Evolutionary conservation across 2,797 vertebrate genomes (phyloP), one percentile per base, ranked within the genome.

Genomic region (Cottoperca gobio): DNA sequence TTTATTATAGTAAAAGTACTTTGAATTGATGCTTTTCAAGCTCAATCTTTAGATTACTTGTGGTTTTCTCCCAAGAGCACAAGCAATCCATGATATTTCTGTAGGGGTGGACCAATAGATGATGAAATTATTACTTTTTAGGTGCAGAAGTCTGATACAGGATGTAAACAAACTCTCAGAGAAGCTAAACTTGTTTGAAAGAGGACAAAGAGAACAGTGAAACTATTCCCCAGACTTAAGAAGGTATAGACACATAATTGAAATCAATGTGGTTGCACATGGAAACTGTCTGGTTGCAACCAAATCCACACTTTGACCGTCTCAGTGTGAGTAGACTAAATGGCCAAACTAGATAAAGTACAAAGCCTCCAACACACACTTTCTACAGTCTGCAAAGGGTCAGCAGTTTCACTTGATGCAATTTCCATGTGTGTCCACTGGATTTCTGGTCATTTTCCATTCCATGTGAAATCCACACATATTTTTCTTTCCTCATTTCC

Each of bases 381-480:
- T 45, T 72, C 11, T 2, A 21, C 55, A 50, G 73, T 43, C 3
- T 50, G 70, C 35, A 65, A 0, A 7, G 40, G 65, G 54, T 81
- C 61, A 72, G 86, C 67, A 42, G 33, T 19, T 75, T 73, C 19
- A 43, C 0, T 7, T 49, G 58, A 79, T 73, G 61, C 2, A 5
- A 75, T 69, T 83, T 54, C 31, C 73, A 73, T 64, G 64, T 66
- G 54, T 62, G 17, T 75, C 77, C 43, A 40, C 37, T 28, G 28
- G 26, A 76, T 59, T 58, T 73, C 63, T 54, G 67, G 2, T 59
- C 78, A 58, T 58, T 83, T 85, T 71, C 6, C 67, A 59, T 73
- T 64, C 54, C 43, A 17, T 57, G 49, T 54, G 70, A 57, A 26
- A 45, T 23, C 46, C 39, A 45, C 2, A 12, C 42, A 68, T 66